These are phyloP conservation scores for Trinectes maculatus DNA, from an alignment of 2,113 vertebrate species.

Conservation along the genomic window DNA sequence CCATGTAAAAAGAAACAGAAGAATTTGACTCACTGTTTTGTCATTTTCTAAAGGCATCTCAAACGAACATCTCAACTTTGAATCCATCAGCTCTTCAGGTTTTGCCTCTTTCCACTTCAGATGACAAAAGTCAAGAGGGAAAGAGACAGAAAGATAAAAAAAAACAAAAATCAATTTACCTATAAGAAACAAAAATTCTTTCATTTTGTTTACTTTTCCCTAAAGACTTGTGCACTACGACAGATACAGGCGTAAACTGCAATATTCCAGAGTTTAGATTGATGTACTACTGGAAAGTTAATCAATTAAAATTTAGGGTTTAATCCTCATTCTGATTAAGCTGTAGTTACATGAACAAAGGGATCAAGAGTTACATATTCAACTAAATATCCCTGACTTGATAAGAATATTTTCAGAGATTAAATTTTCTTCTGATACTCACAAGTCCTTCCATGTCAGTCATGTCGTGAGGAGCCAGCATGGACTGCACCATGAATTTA, in stretches of 20 bases:
- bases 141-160: background rate
- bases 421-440: conserved; percentile 71
- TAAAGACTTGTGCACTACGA: background rate
- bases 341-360: background rate
- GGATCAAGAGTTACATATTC: background rate
- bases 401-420: background rate
- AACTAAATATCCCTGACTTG: background rate
- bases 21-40: conserved; percentile 84
- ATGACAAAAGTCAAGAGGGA: background rate
- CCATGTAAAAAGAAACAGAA: no score
- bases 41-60: conserved; percentile 94
- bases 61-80: conserved; percentile 96
- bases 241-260: background rate
- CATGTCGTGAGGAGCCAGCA: conserved; percentile 91
- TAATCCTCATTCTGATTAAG: background rate
- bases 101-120: conserved; percentile 97
- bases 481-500: conserved; percentile 98
- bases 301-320: background rate
- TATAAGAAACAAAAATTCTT: no score
- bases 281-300: background rate
- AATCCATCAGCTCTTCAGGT: conserved; percentile 96
- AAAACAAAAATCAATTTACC: no score
- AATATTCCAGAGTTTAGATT: conserved; percentile 1
- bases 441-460: conserved; percentile 96
- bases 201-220: background rate